Percentiles rank a stretch among this genome's conserved stretches.
Conservation (phyloP, 2,797 vertebrate species). For the Melanogrammus aeglefinus region DNA sequence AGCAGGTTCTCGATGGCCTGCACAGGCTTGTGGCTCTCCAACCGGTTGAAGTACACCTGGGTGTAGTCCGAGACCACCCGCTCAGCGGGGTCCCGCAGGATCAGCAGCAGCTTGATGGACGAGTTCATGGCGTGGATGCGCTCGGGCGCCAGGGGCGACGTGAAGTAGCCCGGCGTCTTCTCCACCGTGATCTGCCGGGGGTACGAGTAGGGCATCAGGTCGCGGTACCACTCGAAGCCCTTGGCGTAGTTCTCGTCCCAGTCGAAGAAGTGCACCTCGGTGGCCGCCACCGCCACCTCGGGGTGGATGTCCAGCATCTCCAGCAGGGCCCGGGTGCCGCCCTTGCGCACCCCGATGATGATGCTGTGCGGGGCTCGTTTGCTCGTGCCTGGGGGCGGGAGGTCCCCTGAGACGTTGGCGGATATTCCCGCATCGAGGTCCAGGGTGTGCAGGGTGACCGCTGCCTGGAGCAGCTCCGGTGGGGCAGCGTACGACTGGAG, state of each 20-base stretch:
- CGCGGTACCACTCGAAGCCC: slow-evolving; percentile 90
- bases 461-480: slow-evolving; percentile 59
- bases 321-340: slow-evolving; percentile 86
- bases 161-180: slow-evolving; percentile 94
- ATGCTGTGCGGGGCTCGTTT: slow-evolving; percentile 86
- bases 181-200: slow-evolving; percentile 91
- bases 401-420: slow-evolving; percentile 74
- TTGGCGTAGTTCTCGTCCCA: slow-evolving; percentile 93
- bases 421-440: slow-evolving; percentile 64
- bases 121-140: slow-evolving; percentile 90
- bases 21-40: slow-evolving; percentile 91
- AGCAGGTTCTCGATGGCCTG: slow-evolving; percentile 91
- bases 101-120: slow-evolving; percentile 88
- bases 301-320: slow-evolving; percentile 95
- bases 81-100: slow-evolving; percentile 87
- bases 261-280: slow-evolving; percentile 94
- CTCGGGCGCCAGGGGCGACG: slow-evolving; percentile 83
- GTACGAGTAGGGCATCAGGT: slow-evolving; percentile 89
- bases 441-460: slow-evolving; percentile 57
- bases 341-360: slow-evolving; percentile 91
- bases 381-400: slow-evolving; percentile 80
- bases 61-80: slow-evolving; percentile 94
- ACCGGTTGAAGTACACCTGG: slow-evolving; percentile 92
- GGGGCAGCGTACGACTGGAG: slow-evolving; percentile 74
- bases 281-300: slow-evolving; percentile 87